These are phyloP conservation scores for Capitulum mitella DNA, from an alignment of 2,888 invertebrate species.

Conservation along the genomic window DNA sequence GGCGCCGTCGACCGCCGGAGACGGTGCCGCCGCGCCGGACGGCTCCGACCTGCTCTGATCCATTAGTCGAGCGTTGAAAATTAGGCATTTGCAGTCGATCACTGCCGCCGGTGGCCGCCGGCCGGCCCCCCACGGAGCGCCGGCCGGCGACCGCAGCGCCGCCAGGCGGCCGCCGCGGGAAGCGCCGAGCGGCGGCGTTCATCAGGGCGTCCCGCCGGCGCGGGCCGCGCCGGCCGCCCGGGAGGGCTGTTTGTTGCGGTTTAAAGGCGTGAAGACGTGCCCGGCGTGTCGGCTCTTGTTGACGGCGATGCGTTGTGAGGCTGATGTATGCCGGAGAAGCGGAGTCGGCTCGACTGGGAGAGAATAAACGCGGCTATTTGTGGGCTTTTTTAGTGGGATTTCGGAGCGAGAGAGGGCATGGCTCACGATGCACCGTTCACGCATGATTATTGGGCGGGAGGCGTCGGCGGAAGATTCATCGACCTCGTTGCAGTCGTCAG, in stretches of 20 bases:
- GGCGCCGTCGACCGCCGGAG: too few relatives aligned
- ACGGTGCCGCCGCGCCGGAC: neutral
- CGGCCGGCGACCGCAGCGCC: neutral
- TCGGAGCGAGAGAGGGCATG: neutral
- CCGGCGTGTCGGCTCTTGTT: neutral
- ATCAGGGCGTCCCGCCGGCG: neutral
- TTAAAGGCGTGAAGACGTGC: slow-evolving; percentile 1
- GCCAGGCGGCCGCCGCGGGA: neutral
- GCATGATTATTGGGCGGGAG: neutral
- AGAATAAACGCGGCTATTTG: slow-evolving; percentile 16
- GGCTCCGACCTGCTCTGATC: neutral
- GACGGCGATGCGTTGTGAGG: slow-evolving; percentile 5
- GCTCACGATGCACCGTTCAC: neutral
- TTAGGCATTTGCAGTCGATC: slow-evolving; percentile 19
- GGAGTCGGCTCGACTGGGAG: neutral
- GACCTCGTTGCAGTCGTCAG: too few relatives aligned
- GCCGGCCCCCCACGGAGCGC: neutral
- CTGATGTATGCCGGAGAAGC: slow-evolving; percentile 1
- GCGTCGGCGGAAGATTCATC: too few relatives aligned
- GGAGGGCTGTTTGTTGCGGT: slow-evolving; percentile 15
- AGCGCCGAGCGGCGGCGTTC: neutral
- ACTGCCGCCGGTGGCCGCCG: neutral
- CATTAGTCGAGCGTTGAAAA: slow-evolving; percentile 13
- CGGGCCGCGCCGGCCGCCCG: neutral
- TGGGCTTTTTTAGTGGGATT: neutral